Conservation (phyloP, 2,797 vertebrate species). For the Danionella dracula region DNA sequence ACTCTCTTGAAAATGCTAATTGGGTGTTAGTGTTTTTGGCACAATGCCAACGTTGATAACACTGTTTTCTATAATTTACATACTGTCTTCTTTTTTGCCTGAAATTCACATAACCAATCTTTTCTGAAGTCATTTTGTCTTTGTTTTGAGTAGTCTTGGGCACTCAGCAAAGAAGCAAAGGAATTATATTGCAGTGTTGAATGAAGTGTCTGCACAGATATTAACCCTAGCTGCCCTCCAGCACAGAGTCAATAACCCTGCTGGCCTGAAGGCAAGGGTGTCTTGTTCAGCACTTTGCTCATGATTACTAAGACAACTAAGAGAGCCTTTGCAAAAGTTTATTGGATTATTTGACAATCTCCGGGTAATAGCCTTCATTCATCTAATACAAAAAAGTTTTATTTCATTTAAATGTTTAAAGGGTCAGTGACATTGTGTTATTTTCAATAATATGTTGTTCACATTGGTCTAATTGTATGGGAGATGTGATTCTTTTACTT, state of each 20-base stretch:
- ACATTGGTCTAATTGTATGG: too few relatives aligned
- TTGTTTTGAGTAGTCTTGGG: background rate
- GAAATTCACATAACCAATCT: background rate
- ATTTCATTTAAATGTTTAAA: too few relatives aligned
- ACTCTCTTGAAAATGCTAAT: slow-evolving; percentile 22
- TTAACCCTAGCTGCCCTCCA: slow-evolving; percentile 20
- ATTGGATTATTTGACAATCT: too few relatives aligned
- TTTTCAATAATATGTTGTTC: too few relatives aligned
- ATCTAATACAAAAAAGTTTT: too few relatives aligned
- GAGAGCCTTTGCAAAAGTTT: too few relatives aligned
- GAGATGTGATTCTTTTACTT: too few relatives aligned
- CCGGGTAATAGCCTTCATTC: too few relatives aligned
- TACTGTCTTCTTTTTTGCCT: background rate
- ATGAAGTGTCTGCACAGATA: slow-evolving; percentile 11
- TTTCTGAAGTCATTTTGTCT: background rate
- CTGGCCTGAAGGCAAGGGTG: background rate
- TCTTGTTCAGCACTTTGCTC: slow-evolving; percentile 16
- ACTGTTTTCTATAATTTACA: slow-evolving; percentile 3
- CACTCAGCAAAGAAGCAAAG: background rate
- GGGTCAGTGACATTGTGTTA: too few relatives aligned
- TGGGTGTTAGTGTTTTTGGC: slow-evolving; percentile 26
- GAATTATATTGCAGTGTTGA: background rate
- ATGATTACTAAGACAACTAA: too few relatives aligned
- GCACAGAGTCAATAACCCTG: slow-evolving; percentile 18
- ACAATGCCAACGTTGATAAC: slow-evolving; percentile 16